Base-by-base conservation (phyloP, 2,888 invertebrate species). In the Ectobius pallidus region DNA sequence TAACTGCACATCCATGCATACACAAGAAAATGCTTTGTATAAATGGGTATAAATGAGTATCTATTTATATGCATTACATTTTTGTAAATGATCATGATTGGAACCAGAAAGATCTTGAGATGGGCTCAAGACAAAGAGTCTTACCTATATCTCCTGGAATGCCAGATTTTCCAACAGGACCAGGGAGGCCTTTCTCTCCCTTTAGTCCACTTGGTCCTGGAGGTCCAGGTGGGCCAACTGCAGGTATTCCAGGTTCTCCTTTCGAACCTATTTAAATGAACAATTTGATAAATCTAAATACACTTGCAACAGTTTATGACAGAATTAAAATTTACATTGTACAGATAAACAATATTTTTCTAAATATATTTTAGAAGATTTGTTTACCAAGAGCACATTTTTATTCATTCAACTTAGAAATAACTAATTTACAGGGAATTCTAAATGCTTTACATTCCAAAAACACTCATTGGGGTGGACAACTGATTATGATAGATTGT, bases 181-280 rank as follows among this genome's bases (percentile, higher is more conserved):
- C 96, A 77, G 90, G 87, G 49, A 88, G 84, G 32, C 96, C 96
- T 78, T 88, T 88, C 65, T 91, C 89, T 77, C 94, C 95, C 79
- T 87, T 88, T 25, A 80, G 78, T 71, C 95, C 95, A n/a, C 84
- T 81, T 0, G 86, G 85, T 32, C 94, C 94, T 32, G 85, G 79
- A 34, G 89, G 87, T 55, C 92, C 92, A 46, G 85, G 86, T 25
- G 89, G 91, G 18, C 92, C 92, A 74, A 89, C 85, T 79, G 88
- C 87, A 0, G 92, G 88, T 68, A 88, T 85, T 55, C 93, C 93
- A 11, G 87, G 78, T 83, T 92, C 92, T 79, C 93, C 93, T 83
- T 92, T 92, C 16, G 82, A 82, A 69, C 92, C 92, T 81, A 58
- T n/a, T 30, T 18, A 25, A 62, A n/a, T n/a, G n/a, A n/a, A n/a